A percentile compares a stretch with the other conserved stretches of the same genome.
Conservation (phyloP, 2,113 vertebrate species). For the Menura novaehollandiae region DNA sequence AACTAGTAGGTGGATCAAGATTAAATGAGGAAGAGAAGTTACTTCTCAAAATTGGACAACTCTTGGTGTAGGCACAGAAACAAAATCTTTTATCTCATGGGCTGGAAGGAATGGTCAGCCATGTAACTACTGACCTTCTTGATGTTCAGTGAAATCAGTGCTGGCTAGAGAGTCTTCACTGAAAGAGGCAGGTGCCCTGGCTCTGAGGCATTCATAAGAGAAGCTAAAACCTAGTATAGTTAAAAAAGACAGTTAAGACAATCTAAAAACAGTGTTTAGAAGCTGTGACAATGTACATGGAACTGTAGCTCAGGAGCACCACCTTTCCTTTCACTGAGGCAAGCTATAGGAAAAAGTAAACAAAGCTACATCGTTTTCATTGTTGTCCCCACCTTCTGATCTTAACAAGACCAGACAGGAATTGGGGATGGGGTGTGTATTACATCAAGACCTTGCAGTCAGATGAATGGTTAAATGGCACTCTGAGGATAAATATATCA, state of each 20-base stretch:
- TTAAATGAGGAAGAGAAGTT: background rate
- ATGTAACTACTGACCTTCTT: background rate
- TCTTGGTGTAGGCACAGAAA: background rate
- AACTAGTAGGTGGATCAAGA: background rate
- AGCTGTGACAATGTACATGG: background rate
- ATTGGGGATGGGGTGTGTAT: background rate
- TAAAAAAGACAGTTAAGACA: background rate
- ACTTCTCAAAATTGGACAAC: background rate
- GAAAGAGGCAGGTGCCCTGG: background rate
- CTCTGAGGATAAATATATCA: constrained; percentile 1
- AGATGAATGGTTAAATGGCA: background rate
- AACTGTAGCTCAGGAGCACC: background rate
- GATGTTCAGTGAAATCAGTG: background rate
- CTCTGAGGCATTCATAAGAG: background rate
- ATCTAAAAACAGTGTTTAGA: background rate
- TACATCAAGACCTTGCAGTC: background rate
- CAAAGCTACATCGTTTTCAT: background rate
- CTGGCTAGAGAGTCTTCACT: background rate
- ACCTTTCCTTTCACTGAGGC: background rate
- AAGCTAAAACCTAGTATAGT: constrained; percentile 23
- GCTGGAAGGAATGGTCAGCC: background rate
- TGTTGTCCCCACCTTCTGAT: background rate
- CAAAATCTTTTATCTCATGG: background rate
- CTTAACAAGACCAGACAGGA: background rate
- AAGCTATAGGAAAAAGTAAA: background rate